These are phyloP conservation scores for Barypeithes pellucidus DNA, from an alignment of 2,888 invertebrate genomes.

Conservation along the genomic window DNA sequence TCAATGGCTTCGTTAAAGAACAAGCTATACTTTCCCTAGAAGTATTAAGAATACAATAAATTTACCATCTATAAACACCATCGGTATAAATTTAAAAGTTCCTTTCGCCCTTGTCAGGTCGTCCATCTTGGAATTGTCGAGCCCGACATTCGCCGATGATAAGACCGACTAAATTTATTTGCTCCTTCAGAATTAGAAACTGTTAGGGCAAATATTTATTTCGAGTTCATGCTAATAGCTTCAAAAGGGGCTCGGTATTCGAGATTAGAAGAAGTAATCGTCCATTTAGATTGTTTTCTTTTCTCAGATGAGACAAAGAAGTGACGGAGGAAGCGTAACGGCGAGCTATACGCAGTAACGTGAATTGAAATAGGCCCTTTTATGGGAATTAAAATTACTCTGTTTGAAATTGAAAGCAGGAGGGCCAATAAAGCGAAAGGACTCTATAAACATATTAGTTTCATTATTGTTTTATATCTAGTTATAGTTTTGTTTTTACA, in stretches of 20 bases:
- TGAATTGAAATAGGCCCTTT: slow-evolving; percentile 13
- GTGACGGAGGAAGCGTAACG: slow-evolving; percentile 5
- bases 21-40: too few relatives aligned
- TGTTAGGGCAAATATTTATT: slow-evolving; percentile 63
- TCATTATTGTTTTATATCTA: background rate
- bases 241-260: slow-evolving; percentile 44
- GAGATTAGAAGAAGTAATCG: slow-evolving; percentile 49
- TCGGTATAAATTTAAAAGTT: slow-evolving; percentile 45
- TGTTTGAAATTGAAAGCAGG: background rate
- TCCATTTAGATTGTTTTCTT: slow-evolving; percentile 35
- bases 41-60: too few relatives aligned
- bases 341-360: slow-evolving; percentile 5
- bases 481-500: background rate
- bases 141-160: slow-evolving; percentile 48
- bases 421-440: background rate
- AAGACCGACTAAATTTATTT: slow-evolving; percentile 64
- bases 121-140: slow-evolving; percentile 44
- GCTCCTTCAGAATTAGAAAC: slow-evolving; percentile 58
- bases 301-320: slow-evolving; percentile 26
- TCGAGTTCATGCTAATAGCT: slow-evolving; percentile 59
- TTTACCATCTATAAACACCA: slow-evolving; percentile 9
- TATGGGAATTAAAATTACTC: background rate
- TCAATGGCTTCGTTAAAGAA: too few relatives aligned
- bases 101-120: slow-evolving; percentile 43
- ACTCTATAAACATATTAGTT: background rate